Base-by-base conservation (phyloP, 2,888 invertebrate species). In the Rapana venosa region DNA sequence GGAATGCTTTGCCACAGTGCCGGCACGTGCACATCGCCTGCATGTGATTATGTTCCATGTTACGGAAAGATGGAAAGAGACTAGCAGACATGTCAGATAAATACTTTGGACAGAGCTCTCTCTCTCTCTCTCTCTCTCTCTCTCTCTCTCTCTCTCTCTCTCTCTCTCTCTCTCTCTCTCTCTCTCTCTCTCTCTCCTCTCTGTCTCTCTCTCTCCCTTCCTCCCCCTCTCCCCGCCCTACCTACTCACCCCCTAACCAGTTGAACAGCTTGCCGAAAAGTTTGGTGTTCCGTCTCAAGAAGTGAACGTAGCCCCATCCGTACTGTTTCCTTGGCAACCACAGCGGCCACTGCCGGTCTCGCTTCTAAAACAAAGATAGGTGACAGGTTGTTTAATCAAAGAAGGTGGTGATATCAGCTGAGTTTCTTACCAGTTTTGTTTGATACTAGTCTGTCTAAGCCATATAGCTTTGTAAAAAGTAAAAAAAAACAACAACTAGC, bases 321-420 rank as follows among this genome's bases (percentile, higher is more conserved):
- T 97, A 97, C 92, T 96, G 96, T 90, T 96, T 96, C 93, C 97
- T 96, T 77, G 97, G 97, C 58, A 97, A 95, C 97, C 97, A 97
- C 15, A 96, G 95, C 22, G 97, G 96, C 97, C 97, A 97, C 92
- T 96, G 96, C 86, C 96, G 95, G 89, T 96, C 94, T 92, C 96
- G 94, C 91, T 96, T 94, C 97, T 97, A 95, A 32, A 8, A 26
- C 30, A 15, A 79, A 5, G n/a, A 74, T 6, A 74, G n/a, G 74
- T n/a, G 26, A 26, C n/a, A 74, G n/a, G 8, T n/a, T 74, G 11
- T 74, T 26, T 30, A 32, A 35, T 13, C 8, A n/a, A n/a, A 47
- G 47, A 47, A 5, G 47, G 47, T 8, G 47, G 47, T 8, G 8
- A 2, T 47, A 47, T 47, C 47, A 47, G 47, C 47, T 47, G 47